These are phyloP conservation scores for Oreochromis aureus DNA, from an alignment of 2,113 vertebrate genomes.

Conservation along the genomic window DNA sequence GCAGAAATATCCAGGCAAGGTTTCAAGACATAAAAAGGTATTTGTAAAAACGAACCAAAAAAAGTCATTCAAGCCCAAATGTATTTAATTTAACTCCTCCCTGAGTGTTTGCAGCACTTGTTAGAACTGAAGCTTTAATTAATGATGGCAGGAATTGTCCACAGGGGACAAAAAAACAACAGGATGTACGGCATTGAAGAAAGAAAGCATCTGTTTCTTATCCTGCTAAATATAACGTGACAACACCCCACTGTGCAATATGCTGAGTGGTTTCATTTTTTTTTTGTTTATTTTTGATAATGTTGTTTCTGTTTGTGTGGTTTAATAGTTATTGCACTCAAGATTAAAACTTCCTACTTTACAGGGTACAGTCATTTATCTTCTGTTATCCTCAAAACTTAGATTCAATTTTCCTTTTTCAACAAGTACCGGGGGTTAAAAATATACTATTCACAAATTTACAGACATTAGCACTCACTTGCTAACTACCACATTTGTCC, in stretches of 20 bases:
- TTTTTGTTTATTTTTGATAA: not conserved
- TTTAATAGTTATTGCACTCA: not conserved
- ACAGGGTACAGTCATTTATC: not conserved
- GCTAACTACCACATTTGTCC: not conserved
- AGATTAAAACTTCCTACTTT: not conserved
- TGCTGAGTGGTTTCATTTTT: not conserved
- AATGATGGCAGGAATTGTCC: constrained; percentile 34
- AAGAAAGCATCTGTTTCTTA: constrained; percentile 7
- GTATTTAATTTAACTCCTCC: not conserved
- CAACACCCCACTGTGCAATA: not conserved
- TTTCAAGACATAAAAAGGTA: not conserved
- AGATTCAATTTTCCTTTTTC: not conserved
- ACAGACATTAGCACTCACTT: not conserved
- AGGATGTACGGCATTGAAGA: constrained; percentile 8
- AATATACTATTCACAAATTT: not conserved
- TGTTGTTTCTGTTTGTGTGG: not conserved
- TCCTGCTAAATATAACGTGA: constrained; percentile 24
- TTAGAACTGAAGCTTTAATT: constrained; percentile 44
- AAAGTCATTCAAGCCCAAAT: not conserved
- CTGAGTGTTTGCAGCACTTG: constrained; percentile 11
- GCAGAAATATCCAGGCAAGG: not conserved
- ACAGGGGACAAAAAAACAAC: constrained; percentile 43
- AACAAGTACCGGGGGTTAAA: not conserved
- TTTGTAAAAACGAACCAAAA: not conserved
- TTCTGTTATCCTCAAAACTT: not conserved